Conservation (phyloP, 2,113 vertebrate species). For the Dicaeum eximium region DNA sequence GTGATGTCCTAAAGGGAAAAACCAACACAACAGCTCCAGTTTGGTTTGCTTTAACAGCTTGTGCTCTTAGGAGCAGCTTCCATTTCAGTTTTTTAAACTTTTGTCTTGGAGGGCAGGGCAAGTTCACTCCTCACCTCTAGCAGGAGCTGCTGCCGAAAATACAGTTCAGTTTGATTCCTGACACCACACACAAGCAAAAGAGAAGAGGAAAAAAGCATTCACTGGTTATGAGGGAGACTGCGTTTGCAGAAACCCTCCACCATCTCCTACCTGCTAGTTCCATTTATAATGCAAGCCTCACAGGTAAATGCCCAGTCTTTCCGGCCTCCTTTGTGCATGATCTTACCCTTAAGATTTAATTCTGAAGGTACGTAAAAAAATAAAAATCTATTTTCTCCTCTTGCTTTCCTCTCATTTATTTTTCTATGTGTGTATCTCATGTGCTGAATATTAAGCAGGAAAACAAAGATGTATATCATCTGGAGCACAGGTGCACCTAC, state of each 20-base stretch:
- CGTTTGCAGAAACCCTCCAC: not conserved
- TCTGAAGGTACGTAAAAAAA: not conserved
- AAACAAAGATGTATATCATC: slow-evolving; percentile 43
- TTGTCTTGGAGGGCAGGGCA: not conserved
- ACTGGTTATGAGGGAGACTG: not conserved
- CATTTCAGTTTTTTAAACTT: not conserved
- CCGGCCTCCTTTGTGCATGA: not conserved
- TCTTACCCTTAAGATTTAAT: not conserved
- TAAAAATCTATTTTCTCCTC: not conserved
- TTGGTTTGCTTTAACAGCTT: not conserved
- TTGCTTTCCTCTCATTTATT: not conserved
- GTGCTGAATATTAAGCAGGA: slow-evolving; percentile 31
- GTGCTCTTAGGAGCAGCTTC: not conserved
- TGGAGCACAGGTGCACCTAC: slow-evolving; percentile 30
- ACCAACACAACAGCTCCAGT: not conserved
- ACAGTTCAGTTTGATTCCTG: slow-evolving; percentile 6
- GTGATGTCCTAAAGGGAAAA: not conserved
- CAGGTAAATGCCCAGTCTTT: not conserved
- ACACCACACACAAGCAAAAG: not conserved
- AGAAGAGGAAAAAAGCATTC: not conserved
- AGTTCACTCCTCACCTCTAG: slow-evolving; percentile 3
- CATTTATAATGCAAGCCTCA: not conserved
- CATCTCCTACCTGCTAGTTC: not conserved
- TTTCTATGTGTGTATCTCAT: not conserved
- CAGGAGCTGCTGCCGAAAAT: not conserved